A percentile compares a stretch with the other conserved stretches of the same genome.
phyloP scores from a whole-genome alignment of 2,113 vertebrate species.

The Taurulus bubalis region DNA sequence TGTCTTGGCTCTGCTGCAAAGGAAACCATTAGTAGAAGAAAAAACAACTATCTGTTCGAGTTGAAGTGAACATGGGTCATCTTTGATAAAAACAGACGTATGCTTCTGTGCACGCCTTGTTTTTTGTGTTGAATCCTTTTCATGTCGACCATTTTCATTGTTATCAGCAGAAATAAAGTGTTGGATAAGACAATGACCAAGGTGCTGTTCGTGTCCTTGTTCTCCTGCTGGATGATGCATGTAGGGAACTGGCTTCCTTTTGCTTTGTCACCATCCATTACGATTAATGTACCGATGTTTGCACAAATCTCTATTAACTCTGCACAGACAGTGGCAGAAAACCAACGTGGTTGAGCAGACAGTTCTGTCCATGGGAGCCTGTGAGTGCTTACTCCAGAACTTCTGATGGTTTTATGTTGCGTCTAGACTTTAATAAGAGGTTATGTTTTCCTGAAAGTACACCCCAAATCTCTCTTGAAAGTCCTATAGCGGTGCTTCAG shows the following conservation, averaged over 20 bases:
- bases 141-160: constrained; percentile 10
- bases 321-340: constrained; percentile 55
- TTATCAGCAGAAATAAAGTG: constrained; percentile 14
- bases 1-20: constrained; percentile 59
- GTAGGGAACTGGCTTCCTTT: constrained; percentile 33
- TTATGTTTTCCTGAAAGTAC: constrained; percentile 86
- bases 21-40: constrained; percentile 48
- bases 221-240: constrained; percentile 11
- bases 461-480: constrained; percentile 80
- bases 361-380: constrained; percentile 82
- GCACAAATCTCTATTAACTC: constrained; percentile 46
- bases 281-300: constrained; percentile 37
- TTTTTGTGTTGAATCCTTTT: constrained; percentile 21
- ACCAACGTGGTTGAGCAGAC: constrained; percentile 59
- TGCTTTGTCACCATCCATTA: constrained; percentile 31
- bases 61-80: constrained; percentile 48
- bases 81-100: constrained; percentile 12
- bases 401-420: constrained; percentile 95
- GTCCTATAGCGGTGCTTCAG: constrained; percentile 83
- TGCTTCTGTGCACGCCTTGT: constrained; percentile 13
- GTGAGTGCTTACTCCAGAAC: constrained; percentile 87
- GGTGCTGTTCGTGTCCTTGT: constrained; percentile 43
- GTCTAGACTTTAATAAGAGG: constrained; percentile 99
- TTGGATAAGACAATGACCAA: constrained; percentile 45
- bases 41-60: constrained; percentile 33